Evolutionary conservation across 1,140 invertebrate genomes (phyloP).

Genomic region (Drosophila ananassae): DNA sequence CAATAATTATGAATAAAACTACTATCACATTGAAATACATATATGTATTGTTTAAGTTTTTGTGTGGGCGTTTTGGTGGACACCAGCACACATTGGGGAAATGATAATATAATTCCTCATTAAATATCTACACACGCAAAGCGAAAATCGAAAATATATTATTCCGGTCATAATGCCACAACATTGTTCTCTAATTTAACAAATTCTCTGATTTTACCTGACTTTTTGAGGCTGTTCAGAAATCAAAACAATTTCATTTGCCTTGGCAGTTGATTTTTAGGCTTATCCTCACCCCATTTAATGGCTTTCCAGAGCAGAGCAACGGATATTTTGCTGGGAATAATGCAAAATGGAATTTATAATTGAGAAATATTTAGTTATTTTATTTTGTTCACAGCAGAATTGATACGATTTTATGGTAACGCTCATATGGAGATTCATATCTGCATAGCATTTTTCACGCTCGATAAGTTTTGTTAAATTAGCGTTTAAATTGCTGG

Average conservation of each 20-base stretch:
- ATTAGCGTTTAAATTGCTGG: slow-evolving; percentile 48
- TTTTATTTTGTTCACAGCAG: slow-evolving; percentile 57
- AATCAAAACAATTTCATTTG: slow-evolving; percentile 15
- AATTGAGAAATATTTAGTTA: slow-evolving; percentile 42
- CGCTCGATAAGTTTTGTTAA: slow-evolving; percentile 49
- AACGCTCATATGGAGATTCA: background rate
- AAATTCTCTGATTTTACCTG: slow-evolving; percentile 22
- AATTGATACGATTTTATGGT: slow-evolving; percentile 34
- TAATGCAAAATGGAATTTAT: slow-evolving; percentile 9
- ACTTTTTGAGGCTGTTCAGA: slow-evolving; percentile 11
- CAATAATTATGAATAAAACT: slow-evolving; percentile 75
- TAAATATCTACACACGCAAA: slow-evolving; percentile 67
- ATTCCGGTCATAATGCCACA: slow-evolving; percentile 37
- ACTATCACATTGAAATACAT: slow-evolving; percentile 80
- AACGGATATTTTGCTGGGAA: slow-evolving; percentile 6
- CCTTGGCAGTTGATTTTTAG: slow-evolving; percentile 46
- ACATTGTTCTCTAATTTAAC: slow-evolving; percentile 45
- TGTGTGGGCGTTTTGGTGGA: slow-evolving; percentile 23
- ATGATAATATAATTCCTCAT: slow-evolving; percentile 33
- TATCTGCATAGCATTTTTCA: slow-evolving; percentile 44
- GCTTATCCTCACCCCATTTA: slow-evolving; percentile 22
- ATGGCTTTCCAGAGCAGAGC: background rate
- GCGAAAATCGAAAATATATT: slow-evolving; percentile 32
- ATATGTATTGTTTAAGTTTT: slow-evolving; percentile 24
- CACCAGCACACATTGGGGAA: slow-evolving; percentile 27